Evolutionary conservation across 2,888 invertebrate genomes (phyloP), one percentile per base, ranked within the genome.

Genomic region (Zaprionus bogoriensis): DNA sequence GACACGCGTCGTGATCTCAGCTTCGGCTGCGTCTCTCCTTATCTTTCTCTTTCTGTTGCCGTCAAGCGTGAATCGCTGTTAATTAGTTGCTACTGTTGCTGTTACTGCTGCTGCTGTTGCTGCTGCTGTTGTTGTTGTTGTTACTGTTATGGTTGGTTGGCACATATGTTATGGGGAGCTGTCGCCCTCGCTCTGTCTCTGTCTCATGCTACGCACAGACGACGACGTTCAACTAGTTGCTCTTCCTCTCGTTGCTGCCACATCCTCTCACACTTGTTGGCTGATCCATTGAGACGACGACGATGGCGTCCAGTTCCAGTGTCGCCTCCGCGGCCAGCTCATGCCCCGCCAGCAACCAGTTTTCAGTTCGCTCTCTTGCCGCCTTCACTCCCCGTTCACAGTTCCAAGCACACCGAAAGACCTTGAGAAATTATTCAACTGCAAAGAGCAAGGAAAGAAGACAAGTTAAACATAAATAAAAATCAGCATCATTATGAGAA

Each of bases 401-500:
- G 47, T 25, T 47, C 38, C 41, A 51, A 62, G 50, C 63, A 53
- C 58, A 74, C n/a, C n/a, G 65, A 77, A 67, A 77, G 88, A 86
- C 87, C 87, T 88, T 88, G 88, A 80, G 74, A 47, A 78, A 76
- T 75, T 77, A 84, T 68, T 80, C 74, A 86, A 78, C 86, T 88
- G 82, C 67, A 87, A 88, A 73, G 67, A 75, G 82, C 67, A 87
- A 88, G 71, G 67, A 75, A 73, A 73, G 53, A 52, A 67, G 47
- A 58, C 50, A 52, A 46, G 36, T 57, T 47, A 52, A 60, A 38
- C 20, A n/a, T n/a, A 50, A 55, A 10, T 52, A 41, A 20, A 19
- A 38, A 64, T 3, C 48, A 64, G 48, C 19, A 69, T 73, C 47
- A n/a, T 55, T 57, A 73, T 57, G 42, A 67, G 50, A 67, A 58